Evolutionary conservation across 1,140 invertebrate genomes (phyloP), one percentile per base, ranked within the genome.

Genomic region (Episyrphus balteatus): DNA sequence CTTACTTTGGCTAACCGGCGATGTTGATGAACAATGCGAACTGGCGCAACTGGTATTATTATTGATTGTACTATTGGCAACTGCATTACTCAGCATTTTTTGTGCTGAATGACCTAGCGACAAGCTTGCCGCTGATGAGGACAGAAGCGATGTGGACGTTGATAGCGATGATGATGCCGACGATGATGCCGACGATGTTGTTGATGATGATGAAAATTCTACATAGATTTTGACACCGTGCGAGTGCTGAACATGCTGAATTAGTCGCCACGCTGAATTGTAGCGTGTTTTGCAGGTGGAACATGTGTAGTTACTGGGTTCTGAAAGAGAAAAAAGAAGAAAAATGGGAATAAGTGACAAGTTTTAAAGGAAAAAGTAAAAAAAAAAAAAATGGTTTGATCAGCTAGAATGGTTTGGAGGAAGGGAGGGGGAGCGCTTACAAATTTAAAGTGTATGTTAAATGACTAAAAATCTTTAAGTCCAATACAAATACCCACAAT

Each of bases 211-310:
- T 10, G 78, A 74, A 33, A 73, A 70, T 50, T 90, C 85, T 21
- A 86, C 78, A 71, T 94, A 97, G 54, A 97, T 90, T 66, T 92
- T 88, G 49, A 95, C 83, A 15, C 92, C 92, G 66, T 97, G 93
- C 41, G 84, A 80, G 53, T 86, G 86, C 70, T 98, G 93, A 14
- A 88, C 92, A 65, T 98, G 94, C 66, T 96, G 92, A 11, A 98
- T 78, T 51, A 98, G 74, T 39, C 83, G 78, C 93, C 93, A 98
- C 0, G 94, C 92, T 18, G 92, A 94, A 54, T 83, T 80, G 44
- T 89, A 80, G 37, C 87, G 80, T 44, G 86, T 82, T 55, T 92
- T 92, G 72, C 94, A 98, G 31, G 92, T 94, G 14, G 83, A 92
- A 70, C 94, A 98, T 36, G 92, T 83, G 66, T 94, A 88, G 75